Evolutionary conservation across 1,140 invertebrate species (phyloP).

Genomic region (Camponotus pennsylvanicus): DNA sequence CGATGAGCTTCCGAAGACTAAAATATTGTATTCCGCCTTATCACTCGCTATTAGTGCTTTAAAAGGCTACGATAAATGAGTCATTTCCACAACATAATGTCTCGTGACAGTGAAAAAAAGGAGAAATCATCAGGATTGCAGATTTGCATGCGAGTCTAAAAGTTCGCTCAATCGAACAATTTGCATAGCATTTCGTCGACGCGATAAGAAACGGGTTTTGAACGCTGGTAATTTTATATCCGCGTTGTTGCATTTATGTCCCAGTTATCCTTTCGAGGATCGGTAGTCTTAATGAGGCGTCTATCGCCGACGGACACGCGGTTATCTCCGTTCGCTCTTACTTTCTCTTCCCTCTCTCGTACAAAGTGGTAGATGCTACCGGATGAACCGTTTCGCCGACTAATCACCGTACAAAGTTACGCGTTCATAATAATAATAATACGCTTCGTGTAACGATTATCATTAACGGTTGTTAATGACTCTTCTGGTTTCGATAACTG

Average conservation of each 20-base stretch:
- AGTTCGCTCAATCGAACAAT: constrained; percentile 24
- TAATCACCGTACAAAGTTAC: constrained; percentile 31
- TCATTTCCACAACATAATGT: constrained; percentile 49
- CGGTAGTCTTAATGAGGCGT: constrained; percentile 39
- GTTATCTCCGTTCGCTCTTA: constrained; percentile 25
- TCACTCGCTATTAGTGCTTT: constrained; percentile 9
- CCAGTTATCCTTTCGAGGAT: constrained; percentile 52
- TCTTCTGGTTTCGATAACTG: neutral
- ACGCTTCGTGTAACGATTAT: constrained; percentile 4
- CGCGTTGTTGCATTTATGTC: constrained; percentile 37
- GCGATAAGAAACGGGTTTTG: constrained; percentile 53
- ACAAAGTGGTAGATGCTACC: constrained; percentile 19
- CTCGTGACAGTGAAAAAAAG: neutral
- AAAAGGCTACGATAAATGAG: constrained; percentile 52
- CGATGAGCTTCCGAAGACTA: constrained; percentile 5
- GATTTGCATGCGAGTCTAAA: constrained; percentile 9
- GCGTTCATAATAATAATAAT: neutral
- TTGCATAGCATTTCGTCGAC: constrained; percentile 33
- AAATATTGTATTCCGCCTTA: constrained; percentile 16
- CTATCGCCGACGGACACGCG: constrained; percentile 34
- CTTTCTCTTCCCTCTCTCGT: neutral
- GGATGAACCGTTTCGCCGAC: constrained; percentile 15
- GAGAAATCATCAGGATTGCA: constrained; percentile 27
- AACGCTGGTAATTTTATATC: constrained; percentile 44
- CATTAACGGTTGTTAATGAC: constrained; percentile 16